A percentile compares a stretch with the other conserved stretches of the same genome.
Evolutionary conservation across 2,797 vertebrate genomes (phyloP).

Genomic region (Tragopan temminckii): DNA sequence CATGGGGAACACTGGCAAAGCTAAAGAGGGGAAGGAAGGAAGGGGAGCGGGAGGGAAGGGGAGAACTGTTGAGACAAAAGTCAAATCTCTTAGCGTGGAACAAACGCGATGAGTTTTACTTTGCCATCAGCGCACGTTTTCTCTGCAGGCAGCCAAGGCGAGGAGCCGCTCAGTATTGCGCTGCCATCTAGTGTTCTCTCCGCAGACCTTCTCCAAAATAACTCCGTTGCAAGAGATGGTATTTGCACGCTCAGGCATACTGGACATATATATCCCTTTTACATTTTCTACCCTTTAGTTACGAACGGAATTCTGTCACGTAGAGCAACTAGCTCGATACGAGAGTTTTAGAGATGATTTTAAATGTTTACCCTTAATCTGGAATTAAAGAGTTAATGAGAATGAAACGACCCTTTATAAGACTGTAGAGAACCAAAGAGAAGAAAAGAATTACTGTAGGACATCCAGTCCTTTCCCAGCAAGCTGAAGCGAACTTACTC

Average conservation of each 20-base stretch:
- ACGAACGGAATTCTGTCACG: neutral
- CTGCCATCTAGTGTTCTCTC: slow-evolving; percentile 10
- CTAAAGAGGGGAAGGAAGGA: too few species aligned
- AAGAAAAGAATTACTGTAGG: neutral
- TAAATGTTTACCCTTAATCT: neutral
- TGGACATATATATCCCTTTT: accelerated
- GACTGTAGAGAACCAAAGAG: neutral
- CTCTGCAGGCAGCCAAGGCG: neutral
- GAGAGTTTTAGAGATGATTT: neutral
- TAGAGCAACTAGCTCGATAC: neutral
- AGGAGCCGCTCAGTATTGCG: neutral
- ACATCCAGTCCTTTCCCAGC: neutral
- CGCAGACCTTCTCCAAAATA: neutral
- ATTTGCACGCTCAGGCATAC: accelerated
- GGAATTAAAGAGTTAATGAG: neutral
- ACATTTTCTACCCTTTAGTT: neutral
- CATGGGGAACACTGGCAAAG: neutral
- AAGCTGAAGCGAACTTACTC: neutral
- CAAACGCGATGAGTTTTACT: neutral
- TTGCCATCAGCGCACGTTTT: neutral
- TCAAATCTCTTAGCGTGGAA: neutral
- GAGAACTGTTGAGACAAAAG: neutral
- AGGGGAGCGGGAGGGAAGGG: accelerated
- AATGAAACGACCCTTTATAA: neutral
- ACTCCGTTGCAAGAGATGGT: accelerated